phyloP scores from a whole-genome alignment of 2,113 vertebrate genomes.

The Zosterops borbonicus region DNA sequence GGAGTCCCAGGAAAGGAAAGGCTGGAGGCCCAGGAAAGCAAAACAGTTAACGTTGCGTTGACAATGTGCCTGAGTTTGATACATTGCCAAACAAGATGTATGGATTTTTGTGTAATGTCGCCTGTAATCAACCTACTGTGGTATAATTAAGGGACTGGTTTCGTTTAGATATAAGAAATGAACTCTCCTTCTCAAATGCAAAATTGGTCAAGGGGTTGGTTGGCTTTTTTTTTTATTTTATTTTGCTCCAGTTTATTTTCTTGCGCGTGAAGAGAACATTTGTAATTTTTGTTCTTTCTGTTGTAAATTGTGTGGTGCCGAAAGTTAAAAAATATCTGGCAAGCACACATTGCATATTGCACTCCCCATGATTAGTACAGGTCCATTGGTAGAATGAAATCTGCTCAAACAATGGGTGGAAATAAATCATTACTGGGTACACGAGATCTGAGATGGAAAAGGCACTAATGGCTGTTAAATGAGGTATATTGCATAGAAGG shows the following conservation, averaged over 20 bases:
- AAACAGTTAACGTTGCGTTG: neutral
- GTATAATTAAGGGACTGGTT: conserved; percentile 27
- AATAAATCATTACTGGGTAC: conserved; percentile 71
- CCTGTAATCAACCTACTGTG: conserved; percentile 37
- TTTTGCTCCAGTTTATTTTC: neutral
- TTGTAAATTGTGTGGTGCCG: neutral
- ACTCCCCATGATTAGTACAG: conserved; percentile 26
- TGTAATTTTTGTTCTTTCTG: conserved; percentile 42
- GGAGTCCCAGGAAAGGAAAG: neutral
- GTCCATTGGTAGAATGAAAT: conserved; percentile 40
- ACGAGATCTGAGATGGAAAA: conserved; percentile 52
- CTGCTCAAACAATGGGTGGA: conserved; percentile 55
- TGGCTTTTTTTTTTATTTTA: neutral
- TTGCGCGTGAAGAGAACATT: neutral
- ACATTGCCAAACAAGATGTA: conserved; percentile 4
- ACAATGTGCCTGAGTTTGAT: neutral
- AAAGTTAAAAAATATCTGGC: conserved; percentile 34
- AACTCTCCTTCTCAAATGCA: neutral
- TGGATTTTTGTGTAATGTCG: conserved; percentile 34
- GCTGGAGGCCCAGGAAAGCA: neutral
- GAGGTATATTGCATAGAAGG: conserved; percentile 64
- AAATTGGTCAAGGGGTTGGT: conserved; percentile 17
- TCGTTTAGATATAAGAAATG: conserved; percentile 1
- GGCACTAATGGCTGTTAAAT: conserved; percentile 70
- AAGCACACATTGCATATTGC: neutral